Base-by-base conservation (phyloP, 2,797 vertebrate genomes). In the Cossypha dichroa region DNA sequence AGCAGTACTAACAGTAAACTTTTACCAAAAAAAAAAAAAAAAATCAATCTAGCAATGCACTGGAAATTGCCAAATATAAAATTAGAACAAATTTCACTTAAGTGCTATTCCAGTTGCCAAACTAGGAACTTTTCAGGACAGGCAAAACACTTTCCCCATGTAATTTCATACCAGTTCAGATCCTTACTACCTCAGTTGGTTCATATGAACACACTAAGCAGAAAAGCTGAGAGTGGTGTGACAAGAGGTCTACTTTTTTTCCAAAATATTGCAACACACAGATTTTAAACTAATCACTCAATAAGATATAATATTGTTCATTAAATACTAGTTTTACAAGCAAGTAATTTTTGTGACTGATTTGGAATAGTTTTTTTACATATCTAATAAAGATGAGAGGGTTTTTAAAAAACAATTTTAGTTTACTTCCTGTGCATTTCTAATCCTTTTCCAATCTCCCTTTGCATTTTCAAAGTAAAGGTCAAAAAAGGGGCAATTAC, bases 1-100 rank as follows among this genome's bases (percentile, higher is more conserved):
- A 85, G 20, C 12, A 54, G 10, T 34, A 58, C 21, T 75, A 93
- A 87, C 13, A 40, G 8, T 33, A 29, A 85, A 80, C 9, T 45
- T 88, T 16, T n/a, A 62, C 58, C 33, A 36, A 52, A 25, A 23
- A 46, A 25, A 23, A 40, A 54, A 21, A 21, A 48, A 78, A 41
- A 73, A 56, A 54, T 15, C 7, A 60, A 67, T 54, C 5, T 5
- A 79, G 11, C 3, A 76, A 76, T 51, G 11, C 33, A 56, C 3
- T 70, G 23, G 9, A 83, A 87, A 70, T 60, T 16, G 7, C 10
- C 20, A 91, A 85, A 91, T 68, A 84, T 8, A 63, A 92, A 88
- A 88, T 70, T 13, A 75, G 58, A 81, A 84, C 16, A 78, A 41
- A 64, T 41, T 75, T 81, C 12, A 80, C 0, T 72, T 3, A 33